A percentile compares a stretch with the other conserved stretches of the same genome.
Evolutionary conservation across 2,797 vertebrate species (phyloP).

Genomic region (Peromyscus melanophrys): DNA sequence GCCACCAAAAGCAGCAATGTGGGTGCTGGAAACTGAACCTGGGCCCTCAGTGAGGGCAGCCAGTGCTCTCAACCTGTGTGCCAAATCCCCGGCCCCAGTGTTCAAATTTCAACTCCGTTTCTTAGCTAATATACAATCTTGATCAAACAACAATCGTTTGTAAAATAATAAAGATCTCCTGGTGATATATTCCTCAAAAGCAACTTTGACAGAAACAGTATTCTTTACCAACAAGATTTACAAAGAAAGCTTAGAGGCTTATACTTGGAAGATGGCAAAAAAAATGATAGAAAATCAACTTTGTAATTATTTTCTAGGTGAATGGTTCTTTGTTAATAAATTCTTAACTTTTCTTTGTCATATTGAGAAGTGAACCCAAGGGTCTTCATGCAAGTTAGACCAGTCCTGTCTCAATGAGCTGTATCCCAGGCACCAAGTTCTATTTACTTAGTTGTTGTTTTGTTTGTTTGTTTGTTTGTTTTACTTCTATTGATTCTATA

Average conservation of each 20-base stretch:
- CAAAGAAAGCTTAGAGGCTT: background rate
- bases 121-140: background rate
- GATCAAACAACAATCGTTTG: background rate
- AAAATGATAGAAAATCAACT: background rate
- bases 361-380: background rate
- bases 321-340: background rate
- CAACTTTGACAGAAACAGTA: background rate
- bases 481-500: background rate
- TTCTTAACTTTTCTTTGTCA: background rate
- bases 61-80: background rate
- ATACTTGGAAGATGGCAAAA: background rate
- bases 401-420: background rate
- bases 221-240: background rate
- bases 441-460: background rate
- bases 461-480: background rate
- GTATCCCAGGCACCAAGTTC: background rate
- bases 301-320: conserved; percentile 10
- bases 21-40: background rate
- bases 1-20: background rate
- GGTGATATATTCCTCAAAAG: background rate
- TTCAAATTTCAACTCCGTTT: background rate
- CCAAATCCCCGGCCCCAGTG: background rate
- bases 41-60: background rate
- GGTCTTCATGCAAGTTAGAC: background rate
- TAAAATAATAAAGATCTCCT: background rate